A percentile compares a stretch with the other conserved stretches of the same genome.
phyloP scores from a whole-genome alignment of 37 sponge, comb jelly and placozoan genomes.

The Dysidea cf. avara region DNA sequence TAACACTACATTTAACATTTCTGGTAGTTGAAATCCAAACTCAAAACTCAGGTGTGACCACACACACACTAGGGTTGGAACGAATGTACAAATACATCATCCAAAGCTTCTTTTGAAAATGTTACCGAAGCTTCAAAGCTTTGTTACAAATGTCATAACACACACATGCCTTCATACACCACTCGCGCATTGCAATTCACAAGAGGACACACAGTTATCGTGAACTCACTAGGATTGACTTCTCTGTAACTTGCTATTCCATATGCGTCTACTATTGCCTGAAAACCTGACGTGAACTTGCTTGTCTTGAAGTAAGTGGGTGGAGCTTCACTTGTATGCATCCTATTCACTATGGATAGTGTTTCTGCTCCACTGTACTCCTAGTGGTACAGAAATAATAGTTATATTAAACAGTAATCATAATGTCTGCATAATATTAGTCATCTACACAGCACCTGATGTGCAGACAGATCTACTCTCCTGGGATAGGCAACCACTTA shows the following conservation, averaged over 20 bases:
- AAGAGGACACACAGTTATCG: background rate
- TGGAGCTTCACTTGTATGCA: constrained; percentile 41
- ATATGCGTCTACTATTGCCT: constrained; percentile 86
- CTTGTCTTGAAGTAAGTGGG: constrained; percentile 77
- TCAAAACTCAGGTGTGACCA: too few species aligned
- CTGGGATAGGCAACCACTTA: too few species aligned
- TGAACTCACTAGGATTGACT: constrained; percentile 74
- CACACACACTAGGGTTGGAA: background rate
- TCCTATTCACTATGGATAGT: constrained; percentile 77
- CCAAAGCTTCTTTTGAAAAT: too few species aligned
- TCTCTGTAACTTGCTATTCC: constrained; percentile 78
- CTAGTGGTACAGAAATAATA: constrained; percentile 32
- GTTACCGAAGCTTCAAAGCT: too few species aligned
- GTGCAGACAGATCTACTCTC: too few species aligned
- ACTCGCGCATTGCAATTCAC: background rate
- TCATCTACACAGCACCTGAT: too few species aligned
- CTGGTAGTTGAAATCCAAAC: too few species aligned
- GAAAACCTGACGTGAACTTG: constrained; percentile 79
- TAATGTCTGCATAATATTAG: too few species aligned
- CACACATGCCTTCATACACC: background rate
- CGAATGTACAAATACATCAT: too few species aligned
- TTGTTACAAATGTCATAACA: too few species aligned
- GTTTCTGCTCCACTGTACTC: constrained; percentile 59
- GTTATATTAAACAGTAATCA: background rate
- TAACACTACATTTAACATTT: background rate